Percentiles rank a stretch among this genome's conserved stretches.
These are phyloP conservation scores for Agriopis aurantiaria DNA, from an alignment of 2,888 invertebrate genomes.

Conservation along the genomic window DNA sequence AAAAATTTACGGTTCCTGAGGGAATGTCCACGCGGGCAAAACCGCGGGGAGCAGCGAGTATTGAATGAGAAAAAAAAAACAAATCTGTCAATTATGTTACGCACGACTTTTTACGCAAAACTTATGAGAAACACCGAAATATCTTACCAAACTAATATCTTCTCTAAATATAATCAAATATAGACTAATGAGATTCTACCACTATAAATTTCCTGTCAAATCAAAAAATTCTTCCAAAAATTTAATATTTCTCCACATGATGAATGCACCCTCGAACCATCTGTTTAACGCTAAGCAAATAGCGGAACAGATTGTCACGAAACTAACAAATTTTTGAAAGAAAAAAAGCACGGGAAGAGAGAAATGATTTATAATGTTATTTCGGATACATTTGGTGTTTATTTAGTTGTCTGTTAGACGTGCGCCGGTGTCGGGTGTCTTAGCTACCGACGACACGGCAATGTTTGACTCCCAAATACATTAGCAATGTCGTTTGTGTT, in stretches of 20 bases:
- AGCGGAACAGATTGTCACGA: constrained; percentile 85
- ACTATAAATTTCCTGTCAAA: constrained; percentile 66
- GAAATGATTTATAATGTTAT: constrained; percentile 84
- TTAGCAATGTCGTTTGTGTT: constrained; percentile 52
- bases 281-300: constrained; percentile 84
- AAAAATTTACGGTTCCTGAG: too few relatives aligned
- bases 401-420: constrained; percentile 60
- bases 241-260: constrained; percentile 73
- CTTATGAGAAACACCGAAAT: not conserved
- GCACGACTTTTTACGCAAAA: not conserved
- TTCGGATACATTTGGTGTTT: constrained; percentile 82
- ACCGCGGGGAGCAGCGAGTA: too few relatives aligned
- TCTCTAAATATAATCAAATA: constrained; percentile 19
- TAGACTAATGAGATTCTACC: constrained; percentile 56
- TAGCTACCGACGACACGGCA: constrained; percentile 52
- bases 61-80: too few relatives aligned
- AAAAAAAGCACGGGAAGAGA: constrained; percentile 68
- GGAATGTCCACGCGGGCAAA: too few relatives aligned
- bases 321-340: constrained; percentile 80
- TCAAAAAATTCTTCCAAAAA: constrained; percentile 63
- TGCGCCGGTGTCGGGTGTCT: constrained; percentile 67
- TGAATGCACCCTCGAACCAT: constrained; percentile 71
- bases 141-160: not conserved
- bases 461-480: constrained; percentile 61
- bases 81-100: not conserved